Conservation (phyloP, 2,888 invertebrate genomes). For the Phortica okadai region DNA sequence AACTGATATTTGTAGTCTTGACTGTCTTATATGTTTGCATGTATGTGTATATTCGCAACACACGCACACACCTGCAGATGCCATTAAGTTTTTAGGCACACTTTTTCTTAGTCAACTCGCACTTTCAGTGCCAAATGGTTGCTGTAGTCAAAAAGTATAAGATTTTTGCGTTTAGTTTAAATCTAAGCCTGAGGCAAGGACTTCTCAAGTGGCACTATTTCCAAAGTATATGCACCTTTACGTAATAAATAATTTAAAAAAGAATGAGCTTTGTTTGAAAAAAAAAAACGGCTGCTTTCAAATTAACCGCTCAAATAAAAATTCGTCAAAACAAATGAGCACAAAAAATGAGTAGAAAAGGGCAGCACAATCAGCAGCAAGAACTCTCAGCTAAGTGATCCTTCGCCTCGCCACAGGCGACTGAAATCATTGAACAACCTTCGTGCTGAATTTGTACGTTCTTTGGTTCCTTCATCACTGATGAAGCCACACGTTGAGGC, state of each 20-base stretch:
- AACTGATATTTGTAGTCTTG: neutral
- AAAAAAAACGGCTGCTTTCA: no score
- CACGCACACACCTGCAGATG: conserved; percentile 11
- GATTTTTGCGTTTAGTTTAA: neutral
- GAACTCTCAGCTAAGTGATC: conserved; percentile 36
- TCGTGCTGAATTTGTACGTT: neutral
- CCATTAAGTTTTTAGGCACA: conserved; percentile 22
- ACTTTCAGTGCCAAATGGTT: no score
- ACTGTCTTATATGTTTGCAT: neutral
- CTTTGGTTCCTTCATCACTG: neutral
- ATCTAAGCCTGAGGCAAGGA: neutral
- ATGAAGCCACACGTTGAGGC: neutral
- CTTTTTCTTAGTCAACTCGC: neutral
- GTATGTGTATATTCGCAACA: neutral
- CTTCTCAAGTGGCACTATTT: neutral
- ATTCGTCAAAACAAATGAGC: no score
- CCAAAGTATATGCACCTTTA: neutral
- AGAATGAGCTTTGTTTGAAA: no score
- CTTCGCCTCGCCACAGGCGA: conserved; percentile 28
- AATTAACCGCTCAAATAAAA: no score
- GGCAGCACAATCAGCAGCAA: no score
- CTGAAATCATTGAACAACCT: neutral
- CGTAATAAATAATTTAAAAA: no score
- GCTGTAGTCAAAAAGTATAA: neutral
- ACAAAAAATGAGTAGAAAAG: no score